Percentiles rank a stretch among this genome's conserved stretches.
These are phyloP conservation scores for Limnephilus rhombicus DNA, from an alignment of 2,888 invertebrate genomes.

Conservation along the genomic window DNA sequence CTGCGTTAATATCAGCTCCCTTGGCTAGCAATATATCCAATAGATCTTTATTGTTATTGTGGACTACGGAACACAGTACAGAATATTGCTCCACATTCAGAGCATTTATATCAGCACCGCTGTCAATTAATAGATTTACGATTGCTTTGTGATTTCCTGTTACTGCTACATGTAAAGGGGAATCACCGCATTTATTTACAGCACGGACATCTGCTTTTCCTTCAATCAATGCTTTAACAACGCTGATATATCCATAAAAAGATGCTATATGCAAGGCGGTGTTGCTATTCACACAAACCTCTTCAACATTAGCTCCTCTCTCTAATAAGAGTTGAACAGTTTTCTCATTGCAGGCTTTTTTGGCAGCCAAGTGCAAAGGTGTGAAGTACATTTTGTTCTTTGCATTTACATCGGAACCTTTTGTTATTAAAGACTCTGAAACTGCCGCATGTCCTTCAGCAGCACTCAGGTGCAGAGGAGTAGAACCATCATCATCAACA, in stretches of 20 bases:
- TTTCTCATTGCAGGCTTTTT: not conserved
- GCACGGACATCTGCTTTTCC: not conserved
- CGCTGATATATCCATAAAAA: not conserved
- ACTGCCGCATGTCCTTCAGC: not conserved
- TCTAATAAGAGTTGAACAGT: not conserved
- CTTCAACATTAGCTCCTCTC: not conserved
- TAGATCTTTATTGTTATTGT: not conserved
- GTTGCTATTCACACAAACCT: too few relatives aligned
- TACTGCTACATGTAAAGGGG: too few relatives aligned
- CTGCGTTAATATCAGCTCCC: constrained; percentile 5
- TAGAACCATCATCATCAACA: not conserved
- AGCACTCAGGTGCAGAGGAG: not conserved
- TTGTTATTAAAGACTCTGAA: not conserved
- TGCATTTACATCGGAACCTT: not conserved
- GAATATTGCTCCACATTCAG: not conserved
- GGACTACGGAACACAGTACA: not conserved
- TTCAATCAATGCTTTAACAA: not conserved
- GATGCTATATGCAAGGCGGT: constrained; percentile 7
- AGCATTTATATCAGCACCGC: not conserved
- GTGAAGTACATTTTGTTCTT: not conserved
- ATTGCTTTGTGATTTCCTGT: too few relatives aligned
- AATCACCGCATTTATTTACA: not conserved
- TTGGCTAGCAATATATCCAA: not conserved
- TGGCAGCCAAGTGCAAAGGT: constrained; percentile 1
- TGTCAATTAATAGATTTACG: too few relatives aligned